phyloP scores from a whole-genome alignment of 2,888 invertebrate genomes.

The Drosophila koepferae region DNA sequence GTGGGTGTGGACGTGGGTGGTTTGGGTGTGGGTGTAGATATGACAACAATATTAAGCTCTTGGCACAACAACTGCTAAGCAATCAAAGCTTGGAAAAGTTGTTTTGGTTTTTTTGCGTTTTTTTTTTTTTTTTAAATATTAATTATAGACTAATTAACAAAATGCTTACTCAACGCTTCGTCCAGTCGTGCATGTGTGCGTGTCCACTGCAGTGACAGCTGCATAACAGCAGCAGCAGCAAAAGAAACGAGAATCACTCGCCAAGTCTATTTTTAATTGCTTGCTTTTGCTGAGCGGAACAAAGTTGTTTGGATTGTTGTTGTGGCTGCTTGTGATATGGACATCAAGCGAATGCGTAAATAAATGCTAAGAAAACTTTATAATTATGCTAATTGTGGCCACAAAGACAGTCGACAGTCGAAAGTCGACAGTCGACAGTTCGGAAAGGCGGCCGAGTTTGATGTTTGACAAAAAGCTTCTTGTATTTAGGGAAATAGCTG shows the following conservation, averaged over 20 bases:
- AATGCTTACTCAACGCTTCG: constrained; percentile 57
- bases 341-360: constrained; percentile 63
- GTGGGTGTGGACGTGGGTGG: background rate
- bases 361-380: constrained; percentile 71
- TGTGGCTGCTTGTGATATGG: constrained; percentile 49
- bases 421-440: background rate
- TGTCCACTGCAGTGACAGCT: constrained; percentile 45
- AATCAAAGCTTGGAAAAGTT: constrained; percentile 45
- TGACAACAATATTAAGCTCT: constrained; percentile 55
- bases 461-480: constrained; percentile 36
- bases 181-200: constrained; percentile 70
- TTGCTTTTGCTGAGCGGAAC: constrained; percentile 36
- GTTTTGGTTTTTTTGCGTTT: constrained; percentile 18
- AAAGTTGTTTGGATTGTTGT: constrained; percentile 48
- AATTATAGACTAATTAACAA: constrained; percentile 78
- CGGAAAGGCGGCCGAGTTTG: constrained; percentile 47
- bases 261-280: constrained; percentile 76
- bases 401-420: constrained; percentile 35
- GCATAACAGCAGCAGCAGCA: constrained; percentile 16
- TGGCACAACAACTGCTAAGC: constrained; percentile 48
- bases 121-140: constrained; percentile 42
- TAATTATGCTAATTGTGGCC: constrained; percentile 82
- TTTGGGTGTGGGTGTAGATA: constrained; percentile 10
- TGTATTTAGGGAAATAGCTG: constrained; percentile 29
- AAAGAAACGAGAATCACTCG: constrained; percentile 10